Evolutionary conservation across 1,140 invertebrate species (phyloP).

Genomic region (Stegodyphus dumicola): DNA sequence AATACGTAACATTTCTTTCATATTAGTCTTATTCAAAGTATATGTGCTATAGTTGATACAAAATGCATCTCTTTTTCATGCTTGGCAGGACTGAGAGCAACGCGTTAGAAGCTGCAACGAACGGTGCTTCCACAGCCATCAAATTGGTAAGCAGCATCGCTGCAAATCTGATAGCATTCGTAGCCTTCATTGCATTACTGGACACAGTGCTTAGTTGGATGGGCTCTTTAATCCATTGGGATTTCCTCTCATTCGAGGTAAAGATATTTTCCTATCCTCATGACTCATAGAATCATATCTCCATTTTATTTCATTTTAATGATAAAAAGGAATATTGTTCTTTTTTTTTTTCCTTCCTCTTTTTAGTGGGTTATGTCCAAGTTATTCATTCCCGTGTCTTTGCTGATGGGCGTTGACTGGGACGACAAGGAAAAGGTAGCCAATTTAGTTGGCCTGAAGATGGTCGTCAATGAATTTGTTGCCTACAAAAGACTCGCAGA

Average conservation of each 20-base stretch:
- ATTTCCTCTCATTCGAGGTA: constrained; percentile 70
- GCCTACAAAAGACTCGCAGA: constrained; percentile 83
- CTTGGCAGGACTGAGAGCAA: constrained; percentile 79
- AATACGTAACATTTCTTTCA: too few species aligned
- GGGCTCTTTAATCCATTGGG: constrained; percentile 78
- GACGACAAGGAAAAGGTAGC: constrained; percentile 82
- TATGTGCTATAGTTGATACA: too few species aligned
- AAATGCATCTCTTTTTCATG: neutral
- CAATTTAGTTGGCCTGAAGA: constrained; percentile 87
- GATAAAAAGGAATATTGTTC: neutral
- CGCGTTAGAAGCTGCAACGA: constrained; percentile 87
- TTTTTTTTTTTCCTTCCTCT: constrained; percentile 9
- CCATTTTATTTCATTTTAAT: neutral
- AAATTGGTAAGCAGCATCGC: constrained; percentile 87
- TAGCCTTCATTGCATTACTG: constrained; percentile 85
- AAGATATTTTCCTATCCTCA: neutral
- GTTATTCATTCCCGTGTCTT: constrained; percentile 86
- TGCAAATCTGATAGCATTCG: constrained; percentile 91
- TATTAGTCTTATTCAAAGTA: too few species aligned
- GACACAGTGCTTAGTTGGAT: constrained; percentile 85
- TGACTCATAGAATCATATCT: neutral
- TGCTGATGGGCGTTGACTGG: constrained; percentile 83
- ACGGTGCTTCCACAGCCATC: constrained; percentile 85
- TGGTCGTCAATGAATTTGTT: constrained; percentile 91
- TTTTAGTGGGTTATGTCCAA: constrained; percentile 82